phyloP scores from a whole-genome alignment of 1,140 invertebrate genomes.

The Drosophila nikananu region DNA sequence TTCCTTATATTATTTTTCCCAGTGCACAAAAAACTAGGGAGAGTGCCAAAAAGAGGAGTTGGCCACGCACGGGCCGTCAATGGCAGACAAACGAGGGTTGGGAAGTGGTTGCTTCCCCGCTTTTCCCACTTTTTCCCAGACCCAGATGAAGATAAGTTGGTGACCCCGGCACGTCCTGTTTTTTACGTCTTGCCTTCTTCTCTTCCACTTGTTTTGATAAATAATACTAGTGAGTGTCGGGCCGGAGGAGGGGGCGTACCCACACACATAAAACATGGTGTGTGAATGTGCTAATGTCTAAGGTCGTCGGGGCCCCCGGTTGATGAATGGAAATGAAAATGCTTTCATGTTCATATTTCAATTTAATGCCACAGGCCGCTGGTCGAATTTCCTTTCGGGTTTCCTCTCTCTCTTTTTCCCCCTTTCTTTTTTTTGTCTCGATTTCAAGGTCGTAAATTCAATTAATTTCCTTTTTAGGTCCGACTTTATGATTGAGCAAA shows the following conservation, averaged over 20 bases:
- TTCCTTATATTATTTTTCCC: neutral
- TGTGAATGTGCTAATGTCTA: conserved; percentile 81
- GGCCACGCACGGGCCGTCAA: conserved; percentile 64
- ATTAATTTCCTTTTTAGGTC: conserved; percentile 55
- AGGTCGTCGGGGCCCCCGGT: conserved; percentile 50
- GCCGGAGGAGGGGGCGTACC: neutral
- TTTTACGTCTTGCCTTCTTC: conserved; percentile 41
- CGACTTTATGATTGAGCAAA: conserved; percentile 30
- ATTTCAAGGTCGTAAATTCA: conserved; percentile 61
- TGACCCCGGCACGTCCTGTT: conserved; percentile 67
- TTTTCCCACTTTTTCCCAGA: conserved; percentile 1
- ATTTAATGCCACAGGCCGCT: conserved; percentile 56
- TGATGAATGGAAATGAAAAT: conserved; percentile 77
- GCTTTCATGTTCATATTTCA: conserved; percentile 80
- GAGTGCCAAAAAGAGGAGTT: conserved; percentile 17
- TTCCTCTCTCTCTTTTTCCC: neutral
- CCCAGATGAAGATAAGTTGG: conserved; percentile 74
- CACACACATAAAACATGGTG: conserved; percentile 26
- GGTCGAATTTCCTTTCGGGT: conserved; percentile 40
- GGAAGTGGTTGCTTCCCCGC: conserved; percentile 3
- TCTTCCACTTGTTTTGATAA: conserved; percentile 52
- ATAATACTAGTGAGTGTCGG: conserved; percentile 32
- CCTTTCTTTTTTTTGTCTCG: conserved; percentile 13
- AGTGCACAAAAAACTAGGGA: conserved; percentile 12
- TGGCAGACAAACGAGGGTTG: conserved; percentile 55